Evolutionary conservation across 30 jellyfish, hydroid and myxozoan species (phyloP), one percentile per base, ranked within the genome.

Genomic region (Chironex yamaguchii): DNA sequence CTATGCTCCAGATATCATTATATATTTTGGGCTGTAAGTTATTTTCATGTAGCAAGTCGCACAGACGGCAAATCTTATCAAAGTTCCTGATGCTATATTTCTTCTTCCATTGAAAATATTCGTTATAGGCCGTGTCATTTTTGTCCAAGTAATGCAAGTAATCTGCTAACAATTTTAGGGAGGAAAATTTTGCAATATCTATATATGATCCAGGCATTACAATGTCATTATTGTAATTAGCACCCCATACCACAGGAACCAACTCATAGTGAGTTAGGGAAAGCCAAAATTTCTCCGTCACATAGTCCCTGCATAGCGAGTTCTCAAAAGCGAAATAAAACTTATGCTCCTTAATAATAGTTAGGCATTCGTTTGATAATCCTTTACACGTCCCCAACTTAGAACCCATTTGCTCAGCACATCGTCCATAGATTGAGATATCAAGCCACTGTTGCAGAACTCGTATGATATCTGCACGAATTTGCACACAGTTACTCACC

Each of bases 131-230:
- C 17, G 66, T 67, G 76, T 90, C 96, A 82, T 90, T 76, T 0
- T 29, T 14, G 52, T 84, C 92, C 21, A 90, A 62, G 52, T 72
- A 82, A 54, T 48, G 26, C 4, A 90, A 52, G 34, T 90, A 90
- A 34, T 90, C 89, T 27, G 93, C 97, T n/a, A 90, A 78, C 4
- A 62, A 83, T 75, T 83, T 52, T 68, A 90, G 52, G 9, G 97
- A 90, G 27, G 83, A 12, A 81, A 90, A 90, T 27, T 82, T 53
- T 4, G 92, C 52, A 3, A 65, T 91, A 84, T 90, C 97, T 6
- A 90, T 90, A 62, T 82, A 90, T 50, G 97, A 90, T 20, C 96
- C 97, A 12, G 97, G 97, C 32, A 90, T 82, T 21, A 86, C 85
- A 30, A 49, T 42, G 34, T 70, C 50, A 17, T 62, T 21, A 66